Percentiles rank a stretch among this genome's conserved stretches.
Evolutionary conservation across 2,797 vertebrate genomes (phyloP).

Genomic region (Simalia tracyae): DNA sequence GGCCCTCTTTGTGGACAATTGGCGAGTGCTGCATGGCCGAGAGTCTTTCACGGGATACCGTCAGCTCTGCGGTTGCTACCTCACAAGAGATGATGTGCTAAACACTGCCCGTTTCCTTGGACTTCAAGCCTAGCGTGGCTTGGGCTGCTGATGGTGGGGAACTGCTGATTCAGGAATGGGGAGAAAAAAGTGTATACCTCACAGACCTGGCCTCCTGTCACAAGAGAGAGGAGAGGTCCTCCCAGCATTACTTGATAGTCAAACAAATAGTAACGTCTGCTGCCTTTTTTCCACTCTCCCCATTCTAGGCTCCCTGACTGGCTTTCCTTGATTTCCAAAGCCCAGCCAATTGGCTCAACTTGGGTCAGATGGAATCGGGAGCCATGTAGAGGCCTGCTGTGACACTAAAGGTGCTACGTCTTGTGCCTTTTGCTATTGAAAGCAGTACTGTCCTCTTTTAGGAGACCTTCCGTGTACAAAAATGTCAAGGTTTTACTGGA

Average conservation of each 20-base stretch:
- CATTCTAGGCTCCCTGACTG: neutral
- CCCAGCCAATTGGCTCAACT: neutral
- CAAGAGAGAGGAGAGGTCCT: constrained; percentile 11
- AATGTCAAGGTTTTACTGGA: neutral
- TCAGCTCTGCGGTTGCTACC: constrained; percentile 92
- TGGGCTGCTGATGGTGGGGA: fast-evolving
- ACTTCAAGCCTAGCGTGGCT: constrained; percentile 75
- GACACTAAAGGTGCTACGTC: neutral
- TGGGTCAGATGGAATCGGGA: neutral
- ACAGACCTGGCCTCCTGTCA: neutral
- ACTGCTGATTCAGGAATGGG: neutral
- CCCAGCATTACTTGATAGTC: neutral
- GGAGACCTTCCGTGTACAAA: neutral
- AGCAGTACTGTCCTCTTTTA: neutral
- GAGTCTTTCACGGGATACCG: constrained; percentile 89
- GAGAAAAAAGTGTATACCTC: constrained; percentile 40
- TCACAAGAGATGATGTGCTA: constrained; percentile 88
- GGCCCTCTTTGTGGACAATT: constrained; percentile 93
- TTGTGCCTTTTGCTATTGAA: constrained; percentile 54
- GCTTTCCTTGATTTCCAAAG: neutral
- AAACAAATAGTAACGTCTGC: neutral
- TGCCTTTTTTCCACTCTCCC: neutral
- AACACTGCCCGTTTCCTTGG: constrained; percentile 84
- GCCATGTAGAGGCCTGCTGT: fast-evolving
- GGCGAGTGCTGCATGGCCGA: constrained; percentile 88